Evolutionary conservation across 2,113 vertebrate genomes (phyloP), one percentile per base, ranked within the genome.

Genomic region (Mormyrus lacerda): DNA sequence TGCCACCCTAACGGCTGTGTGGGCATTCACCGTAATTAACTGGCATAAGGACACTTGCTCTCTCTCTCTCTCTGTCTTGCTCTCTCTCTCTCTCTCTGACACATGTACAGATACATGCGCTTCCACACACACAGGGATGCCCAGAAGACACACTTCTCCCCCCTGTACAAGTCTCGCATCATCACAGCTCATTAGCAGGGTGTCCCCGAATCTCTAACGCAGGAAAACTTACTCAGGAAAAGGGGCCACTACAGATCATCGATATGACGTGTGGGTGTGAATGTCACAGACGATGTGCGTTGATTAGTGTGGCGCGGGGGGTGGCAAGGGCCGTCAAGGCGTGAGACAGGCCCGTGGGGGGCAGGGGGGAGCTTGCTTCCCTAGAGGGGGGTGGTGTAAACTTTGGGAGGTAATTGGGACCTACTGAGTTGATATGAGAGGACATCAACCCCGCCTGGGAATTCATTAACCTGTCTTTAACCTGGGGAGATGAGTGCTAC

Each of bases 401-500:
- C 85, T 51, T 86, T 86, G 48, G 47, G 84, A 31, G 84, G 7
- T 86, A 51, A 86, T 51, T 86, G 48, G 85, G 48, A 11, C 45
- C 82, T 27, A 85, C 82, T 47, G 82, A 47, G 27, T 11, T 86
- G 85, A 27, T 47, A 53, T 44, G 79, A 83, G 79, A 45, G 17
- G 79, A 51, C n/a, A 86, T 31, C 45, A 27, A 19, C 9, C 48
- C 21, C n/a, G 15, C 10, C 87, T 45, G 42, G 55, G 55, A 65
- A 88, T 88, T 88, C 61, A 88, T 88, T 88, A 88, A 50, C 65
- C 88, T 51, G 4, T 35, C 15, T 13, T 51, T 76, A 79, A 88
- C 69, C n/a, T 51, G 65, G 44, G n/a, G 45, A 69, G 79, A 83
- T 44, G 79, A 44, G 19, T 44, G 27, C 1, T 35, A 35, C 85